Evolutionary conservation across 2,113 vertebrate species (phyloP).

Genomic region (Arizona elegans): DNA sequence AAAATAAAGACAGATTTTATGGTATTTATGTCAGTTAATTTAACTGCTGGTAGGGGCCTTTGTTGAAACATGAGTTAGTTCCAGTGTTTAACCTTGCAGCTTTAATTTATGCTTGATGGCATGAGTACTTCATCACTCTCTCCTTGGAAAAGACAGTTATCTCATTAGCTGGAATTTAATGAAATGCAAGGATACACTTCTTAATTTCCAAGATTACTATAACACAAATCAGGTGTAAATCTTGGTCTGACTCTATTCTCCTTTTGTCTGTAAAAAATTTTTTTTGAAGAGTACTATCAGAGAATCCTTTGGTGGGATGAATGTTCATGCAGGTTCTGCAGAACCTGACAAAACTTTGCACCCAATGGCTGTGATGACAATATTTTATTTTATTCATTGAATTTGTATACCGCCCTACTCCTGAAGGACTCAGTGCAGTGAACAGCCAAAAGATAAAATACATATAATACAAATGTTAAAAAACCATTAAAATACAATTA

Average conservation of each 20-base stretch:
- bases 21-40: slow-evolving; percentile 98
- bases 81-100: slow-evolving; percentile 98
- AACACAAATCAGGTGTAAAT: slow-evolving; percentile 97
- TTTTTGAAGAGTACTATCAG: slow-evolving; percentile 57
- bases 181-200: slow-evolving; percentile 99
- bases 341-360: slow-evolving; percentile 64
- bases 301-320: slow-evolving; percentile 63
- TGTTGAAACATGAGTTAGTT: slow-evolving; percentile 99
- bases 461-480: too few relatives aligned
- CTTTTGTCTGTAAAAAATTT: slow-evolving; percentile 50
- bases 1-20: slow-evolving; percentile 89
- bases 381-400: too few relatives aligned
- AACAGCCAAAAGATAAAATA: too few relatives aligned
- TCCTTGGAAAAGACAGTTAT: slow-evolving; percentile 97
- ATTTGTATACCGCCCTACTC: too few relatives aligned
- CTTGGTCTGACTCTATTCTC: slow-evolving; percentile 76
- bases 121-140: slow-evolving; percentile 93
- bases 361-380: slow-evolving; percentile 47
- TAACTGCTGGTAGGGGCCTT: slow-evolving; percentile 97
- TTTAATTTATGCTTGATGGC: slow-evolving; percentile 98
- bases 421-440: too few relatives aligned
- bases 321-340: slow-evolving; percentile 53
- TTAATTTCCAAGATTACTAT: slow-evolving; percentile 95
- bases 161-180: slow-evolving; percentile 99
- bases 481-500: too few relatives aligned